Evolutionary conservation across 2,888 invertebrate genomes (phyloP).

Genomic region (Leptinotarsa rubiginosa): DNA sequence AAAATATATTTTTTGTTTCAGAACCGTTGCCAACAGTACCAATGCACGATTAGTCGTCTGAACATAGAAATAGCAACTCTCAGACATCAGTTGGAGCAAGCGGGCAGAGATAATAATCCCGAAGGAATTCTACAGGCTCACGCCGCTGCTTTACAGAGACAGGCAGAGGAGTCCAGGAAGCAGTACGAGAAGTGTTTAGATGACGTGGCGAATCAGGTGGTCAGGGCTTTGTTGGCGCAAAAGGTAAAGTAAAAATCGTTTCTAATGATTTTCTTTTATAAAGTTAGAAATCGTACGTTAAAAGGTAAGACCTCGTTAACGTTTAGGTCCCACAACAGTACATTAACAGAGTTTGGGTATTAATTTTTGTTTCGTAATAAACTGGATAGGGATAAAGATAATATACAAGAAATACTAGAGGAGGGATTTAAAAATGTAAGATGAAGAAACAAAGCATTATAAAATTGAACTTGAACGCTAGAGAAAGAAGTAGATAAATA

Average conservation of each 20-base stretch:
- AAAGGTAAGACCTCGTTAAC: too few species aligned
- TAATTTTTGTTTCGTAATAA: too few species aligned
- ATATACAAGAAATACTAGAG: too few species aligned
- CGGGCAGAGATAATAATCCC: conserved; percentile 67
- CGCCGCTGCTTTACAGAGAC: conserved; percentile 72
- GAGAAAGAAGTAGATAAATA: too few species aligned
- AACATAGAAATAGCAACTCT: conserved; percentile 78
- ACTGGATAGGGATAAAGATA: too few species aligned
- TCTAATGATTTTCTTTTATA: too few species aligned
- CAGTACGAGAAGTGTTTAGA: conserved; percentile 85
- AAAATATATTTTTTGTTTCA: conserved; percentile 60
- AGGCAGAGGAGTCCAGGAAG: conserved; percentile 75
- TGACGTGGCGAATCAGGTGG: conserved; percentile 86
- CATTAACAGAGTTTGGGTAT: too few species aligned
- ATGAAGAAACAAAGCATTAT: too few species aligned
- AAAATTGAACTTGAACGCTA: too few species aligned
- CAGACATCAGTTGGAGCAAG: conserved; percentile 70
- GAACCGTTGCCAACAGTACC: conserved; percentile 80
- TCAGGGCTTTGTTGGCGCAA: conserved; percentile 84
- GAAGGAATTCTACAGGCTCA: conserved; percentile 72
- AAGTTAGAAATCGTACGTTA: too few species aligned
- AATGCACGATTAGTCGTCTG: conserved; percentile 75
- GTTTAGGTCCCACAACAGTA: too few species aligned
- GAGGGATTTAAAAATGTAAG: too few species aligned
- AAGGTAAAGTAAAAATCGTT: conserved; percentile 71